Base-by-base conservation (phyloP, 2,888 invertebrate genomes). In the Melieria picta region DNA sequence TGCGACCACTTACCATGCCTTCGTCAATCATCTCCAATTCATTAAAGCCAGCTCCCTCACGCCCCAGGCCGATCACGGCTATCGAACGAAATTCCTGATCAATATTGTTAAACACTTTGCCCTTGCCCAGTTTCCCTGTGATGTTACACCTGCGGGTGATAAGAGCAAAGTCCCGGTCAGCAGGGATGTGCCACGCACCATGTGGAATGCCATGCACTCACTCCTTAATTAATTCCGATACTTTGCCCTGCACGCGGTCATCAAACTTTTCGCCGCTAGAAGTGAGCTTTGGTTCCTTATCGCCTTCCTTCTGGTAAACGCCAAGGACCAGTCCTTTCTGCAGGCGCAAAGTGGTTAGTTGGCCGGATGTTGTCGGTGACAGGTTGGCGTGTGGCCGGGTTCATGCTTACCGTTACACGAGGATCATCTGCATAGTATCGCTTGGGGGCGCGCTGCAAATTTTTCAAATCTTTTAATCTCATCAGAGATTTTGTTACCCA, bases 31-130 rank as follows among this genome's bases (percentile, higher is more conserved):
- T 90, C 83, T 94, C 94, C 65, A 89, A 81, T 72, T 91, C 90
- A 84, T 92, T 90, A 77, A 90, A 89, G 7, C 90, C 90, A 63
- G 88, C 87, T 55, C 89, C 89, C 74, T 89, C 88, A 66, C 88
- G 88, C 0, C 93, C 93, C 9, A 94, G 84, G 30, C 92, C 91
- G 71, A 93, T 91, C 5, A 93, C 89, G 5, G 92, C 91, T 0
- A 93, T 88, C 4, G 90, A 87, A 77, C 88, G 88, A 78, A 88
- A 91, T 67, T 90, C 90, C 4, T 86, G 81, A 76, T 90, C 90
- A 60, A 91, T 83, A 76, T 90, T 91, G 82, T 90, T 91, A 76
- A 91, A 91, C 4, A 91, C 84, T 75, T 78, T 80, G 0, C 84
- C 84, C 65, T 79, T 80, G 56, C 84, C 86, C 46, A 87, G 75